Conservation (phyloP, 2,113 vertebrate species). For the Nannospalax galili region DNA sequence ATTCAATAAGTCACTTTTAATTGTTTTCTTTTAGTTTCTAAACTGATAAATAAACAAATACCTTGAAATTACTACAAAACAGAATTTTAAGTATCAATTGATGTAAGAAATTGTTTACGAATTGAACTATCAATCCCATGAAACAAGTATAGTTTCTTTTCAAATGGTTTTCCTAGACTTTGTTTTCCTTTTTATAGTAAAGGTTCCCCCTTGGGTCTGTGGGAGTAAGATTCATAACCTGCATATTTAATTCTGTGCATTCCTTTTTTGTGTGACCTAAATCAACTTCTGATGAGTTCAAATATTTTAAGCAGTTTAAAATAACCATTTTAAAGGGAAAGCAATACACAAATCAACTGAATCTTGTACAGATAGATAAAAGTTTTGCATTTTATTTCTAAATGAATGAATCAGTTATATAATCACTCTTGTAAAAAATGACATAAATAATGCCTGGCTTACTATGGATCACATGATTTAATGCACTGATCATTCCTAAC, state of each 20-base stretch:
- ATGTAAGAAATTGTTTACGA: neutral
- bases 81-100: neutral
- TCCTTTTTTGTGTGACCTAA: neutral
- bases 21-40: neutral
- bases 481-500: neutral
- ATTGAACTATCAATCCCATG: neutral
- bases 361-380: neutral
- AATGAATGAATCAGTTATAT: neutral
- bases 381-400: conserved; percentile 7
- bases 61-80: neutral
- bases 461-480: neutral
- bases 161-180: neutral
- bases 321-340: neutral
- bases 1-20: neutral
- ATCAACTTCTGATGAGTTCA: neutral
- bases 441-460: neutral
- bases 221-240: neutral
- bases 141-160: neutral
- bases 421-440: neutral
- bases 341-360: neutral
- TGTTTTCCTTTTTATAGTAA: neutral
- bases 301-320: conserved; percentile 8
- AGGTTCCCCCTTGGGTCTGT: neutral
- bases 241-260: neutral
- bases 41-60: neutral